Evolutionary conservation across 2,113 vertebrate genomes (phyloP), one percentile per base, ranked within the genome.

Genomic region (Aptenodytes forsteri): DNA sequence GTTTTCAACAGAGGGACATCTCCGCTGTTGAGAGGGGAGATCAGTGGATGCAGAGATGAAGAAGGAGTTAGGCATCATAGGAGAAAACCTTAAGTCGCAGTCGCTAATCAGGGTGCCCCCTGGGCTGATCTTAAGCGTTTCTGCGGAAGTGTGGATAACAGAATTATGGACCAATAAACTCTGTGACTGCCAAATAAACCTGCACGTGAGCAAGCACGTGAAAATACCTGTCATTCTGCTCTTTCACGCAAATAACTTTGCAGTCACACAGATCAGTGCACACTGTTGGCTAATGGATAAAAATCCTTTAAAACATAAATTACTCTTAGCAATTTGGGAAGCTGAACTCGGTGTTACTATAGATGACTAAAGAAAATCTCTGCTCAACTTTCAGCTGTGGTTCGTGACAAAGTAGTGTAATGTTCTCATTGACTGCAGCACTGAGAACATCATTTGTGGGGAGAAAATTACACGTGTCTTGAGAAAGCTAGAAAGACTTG

Each of bases 221-320:
- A 40, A 59, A 78, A 36, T 19, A 16, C 15, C 46, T 0, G 0
- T 27, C 0, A 0, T 30, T 71, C 52, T 64, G 23, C 16, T 50
- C 12, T n/a, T 26, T 10, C 40, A 8, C 0, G 0, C 19, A n/a
- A 55, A 11, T 22, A 47, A 29, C 26, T 44, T 46, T 9, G 18
- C 4, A 14, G 30, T 40, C 21, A 20, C 10, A 3, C 36, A 18
- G 17, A 16, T 44, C 6, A 10, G 38, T 11, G 21, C 13, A 5
- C 27, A 0, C 25, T 42, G 16, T 25, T 72, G 0, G 2, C 17
- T n/a, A 34, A 23, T 6, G 19, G 26, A 27, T 26, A 62, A n/a
- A 70, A 93, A 47, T 46, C 36, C 29, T 50, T 18, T 46, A 62
- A 72, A 71, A 30, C 4, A 1, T 34, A 27, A 59, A 22, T 73